These are phyloP conservation scores for Formica selysi DNA, from an alignment of 1,140 invertebrate genomes.

Conservation along the genomic window DNA sequence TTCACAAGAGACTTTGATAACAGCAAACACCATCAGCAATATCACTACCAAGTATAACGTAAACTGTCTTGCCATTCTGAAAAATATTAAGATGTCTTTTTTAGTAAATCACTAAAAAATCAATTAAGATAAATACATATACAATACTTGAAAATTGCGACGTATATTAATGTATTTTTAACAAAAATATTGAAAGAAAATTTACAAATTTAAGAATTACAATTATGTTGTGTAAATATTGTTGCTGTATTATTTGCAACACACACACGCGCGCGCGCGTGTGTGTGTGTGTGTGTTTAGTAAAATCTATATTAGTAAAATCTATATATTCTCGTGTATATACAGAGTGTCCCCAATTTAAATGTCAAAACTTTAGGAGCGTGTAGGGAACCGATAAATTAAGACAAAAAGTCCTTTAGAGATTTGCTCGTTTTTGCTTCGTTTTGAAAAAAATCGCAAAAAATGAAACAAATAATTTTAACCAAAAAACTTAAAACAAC, in stretches of 20 bases:
- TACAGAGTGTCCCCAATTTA: no score
- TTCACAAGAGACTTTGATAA: constrained; percentile 79
- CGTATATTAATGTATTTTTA: not conserved
- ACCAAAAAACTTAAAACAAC: no score
- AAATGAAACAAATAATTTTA: no score
- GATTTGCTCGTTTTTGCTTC: no score
- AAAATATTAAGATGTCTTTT: constrained; percentile 56
- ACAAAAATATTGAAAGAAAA: not conserved
- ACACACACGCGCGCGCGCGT: no score
- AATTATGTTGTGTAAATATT: constrained; percentile 6
- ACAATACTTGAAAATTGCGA: not conserved
- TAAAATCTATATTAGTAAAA: no score
- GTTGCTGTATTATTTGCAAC: not conserved
- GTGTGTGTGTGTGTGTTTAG: no score
- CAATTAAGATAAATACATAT: not conserved
- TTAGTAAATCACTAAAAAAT: not conserved
- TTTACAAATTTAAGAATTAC: not conserved
- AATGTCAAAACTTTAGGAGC: no score
- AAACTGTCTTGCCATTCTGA: constrained; percentile 83
- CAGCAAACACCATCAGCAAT: constrained; percentile 79
- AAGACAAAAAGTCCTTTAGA: no score
- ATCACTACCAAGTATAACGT: constrained; percentile 77
- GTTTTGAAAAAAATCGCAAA: no score
- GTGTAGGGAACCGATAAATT: no score
- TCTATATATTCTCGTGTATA: no score